Evolutionary conservation across 2,113 vertebrate genomes (phyloP).

Genomic region (Lophotis ruficrista): DNA sequence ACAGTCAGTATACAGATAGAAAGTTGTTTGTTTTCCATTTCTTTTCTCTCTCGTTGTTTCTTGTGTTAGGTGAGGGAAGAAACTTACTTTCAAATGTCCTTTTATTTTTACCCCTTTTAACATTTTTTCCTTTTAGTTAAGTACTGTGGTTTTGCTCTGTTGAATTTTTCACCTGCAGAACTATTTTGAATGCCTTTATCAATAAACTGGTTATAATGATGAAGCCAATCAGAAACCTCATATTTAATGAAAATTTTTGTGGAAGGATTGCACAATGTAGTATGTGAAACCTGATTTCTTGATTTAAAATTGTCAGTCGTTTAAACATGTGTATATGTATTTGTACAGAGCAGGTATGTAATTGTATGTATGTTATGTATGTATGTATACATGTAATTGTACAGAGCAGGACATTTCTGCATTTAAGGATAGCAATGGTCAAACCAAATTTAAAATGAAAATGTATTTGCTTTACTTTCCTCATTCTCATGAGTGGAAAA

Average conservation of each 20-base stretch:
- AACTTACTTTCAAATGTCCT: slow-evolving; percentile 16
- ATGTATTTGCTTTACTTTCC: not conserved
- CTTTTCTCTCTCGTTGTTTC: slow-evolving; percentile 12
- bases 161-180: not conserved
- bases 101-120: not conserved
- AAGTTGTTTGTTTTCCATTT: not conserved
- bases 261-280: not conserved
- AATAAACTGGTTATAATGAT: not conserved
- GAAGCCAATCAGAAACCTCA: not conserved
- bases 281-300: not conserved
- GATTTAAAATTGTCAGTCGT: not conserved
- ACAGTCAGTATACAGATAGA: not conserved
- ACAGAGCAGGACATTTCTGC: not conserved
- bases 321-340: not conserved
- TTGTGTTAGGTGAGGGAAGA: not conserved
- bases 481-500: not conserved
- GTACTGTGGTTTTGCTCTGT: not conserved
- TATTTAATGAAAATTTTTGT: not conserved
- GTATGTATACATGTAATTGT: not conserved
- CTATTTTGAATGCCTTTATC: not conserved
- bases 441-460: not conserved
- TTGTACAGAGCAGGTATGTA: too few relatives aligned
- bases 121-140: not conserved
- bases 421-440: not conserved
- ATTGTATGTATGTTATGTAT: not conserved